These are phyloP conservation scores for Mormoops blainvillei DNA, from an alignment of 2,113 vertebrate genomes.

Conservation along the genomic window DNA sequence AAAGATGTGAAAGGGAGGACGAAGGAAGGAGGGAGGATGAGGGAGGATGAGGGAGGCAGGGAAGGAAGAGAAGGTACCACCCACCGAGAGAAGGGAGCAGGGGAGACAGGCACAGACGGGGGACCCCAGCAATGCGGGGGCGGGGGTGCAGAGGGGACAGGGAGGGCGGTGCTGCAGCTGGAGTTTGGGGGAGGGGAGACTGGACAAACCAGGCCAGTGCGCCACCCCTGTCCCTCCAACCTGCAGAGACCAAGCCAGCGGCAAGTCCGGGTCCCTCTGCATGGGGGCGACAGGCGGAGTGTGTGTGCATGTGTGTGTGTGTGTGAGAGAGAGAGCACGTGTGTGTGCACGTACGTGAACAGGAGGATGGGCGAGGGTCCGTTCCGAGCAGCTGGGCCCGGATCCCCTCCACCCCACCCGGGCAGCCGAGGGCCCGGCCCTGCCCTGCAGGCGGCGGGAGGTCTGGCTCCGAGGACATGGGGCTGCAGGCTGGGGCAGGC, in stretches of 20 bases:
- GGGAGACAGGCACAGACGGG: fast-evolving
- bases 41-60: background rate
- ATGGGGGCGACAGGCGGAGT: no score
- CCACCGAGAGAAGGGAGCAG: no score
- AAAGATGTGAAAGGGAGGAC: fast-evolving
- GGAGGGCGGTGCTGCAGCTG: fast-evolving
- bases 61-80: fast-evolving
- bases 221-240: background rate
- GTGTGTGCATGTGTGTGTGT: background rate
- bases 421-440: background rate
- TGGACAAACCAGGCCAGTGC: fast-evolving
- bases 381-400: background rate
- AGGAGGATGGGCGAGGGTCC: background rate
- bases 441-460: background rate
- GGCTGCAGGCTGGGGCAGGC: background rate
- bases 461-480: background rate
- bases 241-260: background rate
- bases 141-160: fast-evolving
- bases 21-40: no score
- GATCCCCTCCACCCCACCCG: fast-evolving
- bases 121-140: fast-evolving
- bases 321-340: no score
- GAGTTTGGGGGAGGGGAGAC: background rate
- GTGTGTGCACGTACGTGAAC: background rate
- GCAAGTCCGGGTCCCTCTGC: background rate